Conservation (phyloP, 2,888 invertebrate genomes). For the Drosophila rellima region DNA sequence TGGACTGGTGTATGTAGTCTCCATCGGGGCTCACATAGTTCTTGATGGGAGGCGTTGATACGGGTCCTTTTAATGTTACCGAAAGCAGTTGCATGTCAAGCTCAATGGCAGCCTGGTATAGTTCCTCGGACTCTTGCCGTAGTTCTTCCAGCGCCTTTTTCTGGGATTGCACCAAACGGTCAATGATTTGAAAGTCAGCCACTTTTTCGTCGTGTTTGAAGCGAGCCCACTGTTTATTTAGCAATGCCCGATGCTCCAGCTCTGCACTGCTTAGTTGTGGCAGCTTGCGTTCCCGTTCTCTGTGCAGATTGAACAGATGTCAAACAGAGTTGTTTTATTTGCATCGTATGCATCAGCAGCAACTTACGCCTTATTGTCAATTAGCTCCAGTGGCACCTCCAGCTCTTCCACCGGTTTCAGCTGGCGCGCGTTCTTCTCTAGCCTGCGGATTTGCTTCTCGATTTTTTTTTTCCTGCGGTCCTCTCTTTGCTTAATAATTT, state of each 20-base stretch:
- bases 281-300: conserved; percentile 87
- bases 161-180: conserved; percentile 90
- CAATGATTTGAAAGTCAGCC: conserved; percentile 89
- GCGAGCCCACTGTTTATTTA: conserved; percentile 92
- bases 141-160: conserved; percentile 93
- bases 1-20: conserved; percentile 93
- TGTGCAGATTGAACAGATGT: conserved; percentile 63
- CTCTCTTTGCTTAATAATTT: conserved; percentile 92
- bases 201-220: conserved; percentile 90
- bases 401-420: conserved; percentile 96
- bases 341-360: not conserved
- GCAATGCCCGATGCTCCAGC: conserved; percentile 88
- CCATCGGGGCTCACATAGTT: conserved; percentile 95
- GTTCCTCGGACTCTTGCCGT: conserved; percentile 92
- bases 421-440: conserved; percentile 93
- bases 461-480: conserved; percentile 93
- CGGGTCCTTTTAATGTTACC: conserved; percentile 90
- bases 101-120: conserved; percentile 95
- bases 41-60: conserved; percentile 93
- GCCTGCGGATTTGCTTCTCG: conserved; percentile 93
- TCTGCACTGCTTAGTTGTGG: conserved; percentile 87
- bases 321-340: not conserved
- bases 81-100: conserved; percentile 91
- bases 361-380: conserved; percentile 75
- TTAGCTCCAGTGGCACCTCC: conserved; percentile 90